Evolutionary conservation across 1,140 invertebrate species (phyloP).

Genomic region (Solenopsis fugax): DNA sequence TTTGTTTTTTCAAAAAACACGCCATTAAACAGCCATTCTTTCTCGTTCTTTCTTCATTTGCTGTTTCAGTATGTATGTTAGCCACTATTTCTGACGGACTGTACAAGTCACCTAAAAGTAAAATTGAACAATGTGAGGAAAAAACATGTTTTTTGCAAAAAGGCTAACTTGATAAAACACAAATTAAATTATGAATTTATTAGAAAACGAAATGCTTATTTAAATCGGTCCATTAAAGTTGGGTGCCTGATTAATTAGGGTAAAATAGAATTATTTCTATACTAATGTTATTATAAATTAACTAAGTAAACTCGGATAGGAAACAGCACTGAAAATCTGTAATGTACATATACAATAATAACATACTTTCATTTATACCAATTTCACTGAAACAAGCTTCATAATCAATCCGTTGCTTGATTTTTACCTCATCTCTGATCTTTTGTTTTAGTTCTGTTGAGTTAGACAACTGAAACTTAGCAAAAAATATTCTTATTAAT

Average conservation of each 20-base stretch:
- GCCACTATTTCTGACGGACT: neutral
- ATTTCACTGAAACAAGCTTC: neutral
- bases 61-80: neutral
- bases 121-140: neutral
- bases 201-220: no score
- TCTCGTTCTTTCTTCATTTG: slow-evolving; percentile 19
- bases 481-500: neutral
- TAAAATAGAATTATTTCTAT: neutral
- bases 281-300: neutral
- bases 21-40: neutral
- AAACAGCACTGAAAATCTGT: neutral
- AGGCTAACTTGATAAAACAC: neutral
- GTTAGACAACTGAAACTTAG: neutral
- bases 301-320: no score
- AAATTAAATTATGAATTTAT: neutral
- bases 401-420: no score
- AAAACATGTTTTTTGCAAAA: neutral
- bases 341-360: neutral
- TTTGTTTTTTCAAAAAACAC: neutral
- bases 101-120: neutral
- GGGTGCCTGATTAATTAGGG: neutral
- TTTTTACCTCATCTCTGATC: rapidly evolving
- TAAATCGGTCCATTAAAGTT: neutral
- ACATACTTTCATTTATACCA: neutral
- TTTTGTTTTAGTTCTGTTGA: neutral